phyloP scores from a whole-genome alignment of 2,888 invertebrate species.

The Agriotes lineatus region DNA sequence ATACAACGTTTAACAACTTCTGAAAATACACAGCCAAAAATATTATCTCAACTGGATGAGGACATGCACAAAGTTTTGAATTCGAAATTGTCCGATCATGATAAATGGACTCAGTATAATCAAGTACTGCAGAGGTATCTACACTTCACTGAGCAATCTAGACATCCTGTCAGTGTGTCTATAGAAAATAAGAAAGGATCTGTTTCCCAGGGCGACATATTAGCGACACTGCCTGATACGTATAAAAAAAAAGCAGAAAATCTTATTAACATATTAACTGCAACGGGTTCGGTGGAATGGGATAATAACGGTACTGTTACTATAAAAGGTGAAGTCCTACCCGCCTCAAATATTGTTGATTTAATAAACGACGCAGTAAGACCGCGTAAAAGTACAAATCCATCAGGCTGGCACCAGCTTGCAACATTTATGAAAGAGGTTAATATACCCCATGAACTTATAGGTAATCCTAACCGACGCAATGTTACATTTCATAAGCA shows the following conservation, averaged over 20 bases:
- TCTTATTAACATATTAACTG: not conserved
- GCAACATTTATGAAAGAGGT: not conserved
- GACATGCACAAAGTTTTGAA: constrained; percentile 3
- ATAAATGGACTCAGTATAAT: not conserved
- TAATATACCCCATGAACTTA: not conserved
- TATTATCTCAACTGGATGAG: not conserved
- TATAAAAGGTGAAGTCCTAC: not conserved
- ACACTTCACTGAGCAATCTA: not conserved
- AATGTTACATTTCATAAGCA: not conserved
- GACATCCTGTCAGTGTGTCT: not conserved
- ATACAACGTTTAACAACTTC: not conserved
- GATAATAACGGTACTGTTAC: not conserved
- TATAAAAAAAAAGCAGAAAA: not conserved
- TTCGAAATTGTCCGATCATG: not conserved
- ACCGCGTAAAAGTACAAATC: not conserved
- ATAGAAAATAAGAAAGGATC: too few relatives aligned
- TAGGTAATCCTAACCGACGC: not conserved
- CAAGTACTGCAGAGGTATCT: constrained; percentile 2
- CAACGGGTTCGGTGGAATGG: not conserved
- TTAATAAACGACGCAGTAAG: not conserved
- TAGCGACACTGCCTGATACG: not conserved
- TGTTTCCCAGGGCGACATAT: not conserved
- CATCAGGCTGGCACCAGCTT: not conserved
- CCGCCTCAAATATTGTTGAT: not conserved
- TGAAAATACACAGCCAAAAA: not conserved